These are phyloP conservation scores for Hipparchia sbordonii DNA, from an alignment of 2,888 invertebrate species.

Conservation along the genomic window DNA sequence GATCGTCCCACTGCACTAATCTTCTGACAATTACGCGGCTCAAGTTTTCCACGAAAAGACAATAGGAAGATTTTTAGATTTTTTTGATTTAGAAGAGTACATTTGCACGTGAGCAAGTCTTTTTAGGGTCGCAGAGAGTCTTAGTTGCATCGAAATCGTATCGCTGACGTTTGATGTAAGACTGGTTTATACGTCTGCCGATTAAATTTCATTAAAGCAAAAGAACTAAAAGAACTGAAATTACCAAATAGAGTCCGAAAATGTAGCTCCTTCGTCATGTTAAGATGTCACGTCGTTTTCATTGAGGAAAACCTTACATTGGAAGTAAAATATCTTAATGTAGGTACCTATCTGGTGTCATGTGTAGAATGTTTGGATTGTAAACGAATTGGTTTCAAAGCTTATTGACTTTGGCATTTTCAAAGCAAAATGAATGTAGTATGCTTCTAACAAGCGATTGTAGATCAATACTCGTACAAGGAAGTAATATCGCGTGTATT, in stretches of 20 bases:
- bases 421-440: constrained; percentile 15
- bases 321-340: background rate
- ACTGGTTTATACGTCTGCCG: background rate
- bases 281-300: background rate
- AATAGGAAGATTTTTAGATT: no score
- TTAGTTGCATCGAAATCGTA: background rate
- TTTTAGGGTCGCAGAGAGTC: background rate
- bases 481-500: constrained; percentile 19
- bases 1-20: no score
- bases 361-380: constrained; percentile 35
- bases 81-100: no score
- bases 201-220: background rate
- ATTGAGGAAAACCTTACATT: background rate
- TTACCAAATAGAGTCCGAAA: background rate
- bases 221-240: background rate
- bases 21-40: no score
- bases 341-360: background rate
- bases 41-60: no score
- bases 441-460: constrained; percentile 37
- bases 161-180: constrained; percentile 16
- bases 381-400: constrained; percentile 37
- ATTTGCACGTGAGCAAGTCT: no score
- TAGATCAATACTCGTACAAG: constrained; percentile 23
- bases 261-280: background rate
- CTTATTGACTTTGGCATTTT: constrained; percentile 35